Percentiles rank a stretch among this genome's conserved stretches.
Evolutionary conservation across 2,888 invertebrate species (phyloP).

Genomic region (Eupeodes latifasciatus): DNA sequence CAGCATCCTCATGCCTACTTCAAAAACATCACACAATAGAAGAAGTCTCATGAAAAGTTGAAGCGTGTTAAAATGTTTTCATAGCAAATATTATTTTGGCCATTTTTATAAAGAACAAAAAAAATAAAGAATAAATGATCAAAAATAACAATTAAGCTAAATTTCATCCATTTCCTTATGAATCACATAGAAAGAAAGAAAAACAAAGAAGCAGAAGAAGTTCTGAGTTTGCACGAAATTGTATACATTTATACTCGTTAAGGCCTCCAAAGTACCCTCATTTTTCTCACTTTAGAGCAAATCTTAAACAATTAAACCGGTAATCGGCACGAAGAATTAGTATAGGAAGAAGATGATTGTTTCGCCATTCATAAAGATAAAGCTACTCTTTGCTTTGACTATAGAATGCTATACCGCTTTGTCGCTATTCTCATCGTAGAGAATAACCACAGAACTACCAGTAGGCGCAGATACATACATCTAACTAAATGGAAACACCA

Average conservation of each 20-base stretch:
- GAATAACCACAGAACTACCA: conserved; percentile 7
- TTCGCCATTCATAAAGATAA: not conserved
- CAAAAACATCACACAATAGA: not conserved
- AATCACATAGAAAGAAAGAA: no score
- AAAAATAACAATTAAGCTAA: conserved; percentile 38
- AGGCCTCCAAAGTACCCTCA: conserved; percentile 44
- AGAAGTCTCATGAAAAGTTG: not conserved
- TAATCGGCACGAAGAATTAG: conserved; percentile 43
- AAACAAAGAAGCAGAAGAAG: not conserved
- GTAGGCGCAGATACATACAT: no score
- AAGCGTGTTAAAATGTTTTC: conserved; percentile 14
- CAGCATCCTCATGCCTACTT: not conserved
- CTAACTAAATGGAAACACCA: no score
- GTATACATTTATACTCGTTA: not conserved
- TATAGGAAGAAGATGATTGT: conserved; percentile 31
- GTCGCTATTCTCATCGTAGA: not conserved
- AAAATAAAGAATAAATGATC: not conserved
- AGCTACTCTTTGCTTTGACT: not conserved
- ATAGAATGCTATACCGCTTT: not conserved
- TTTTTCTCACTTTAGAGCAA: conserved; percentile 70
- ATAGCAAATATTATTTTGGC: conserved; percentile 33
- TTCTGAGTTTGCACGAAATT: not conserved
- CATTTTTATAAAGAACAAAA: not conserved
- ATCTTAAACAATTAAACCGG: conserved; percentile 66
- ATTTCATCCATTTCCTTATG: conserved; percentile 24